phyloP scores from a whole-genome alignment of 1,140 invertebrate genomes.

The Ips nitidus region DNA sequence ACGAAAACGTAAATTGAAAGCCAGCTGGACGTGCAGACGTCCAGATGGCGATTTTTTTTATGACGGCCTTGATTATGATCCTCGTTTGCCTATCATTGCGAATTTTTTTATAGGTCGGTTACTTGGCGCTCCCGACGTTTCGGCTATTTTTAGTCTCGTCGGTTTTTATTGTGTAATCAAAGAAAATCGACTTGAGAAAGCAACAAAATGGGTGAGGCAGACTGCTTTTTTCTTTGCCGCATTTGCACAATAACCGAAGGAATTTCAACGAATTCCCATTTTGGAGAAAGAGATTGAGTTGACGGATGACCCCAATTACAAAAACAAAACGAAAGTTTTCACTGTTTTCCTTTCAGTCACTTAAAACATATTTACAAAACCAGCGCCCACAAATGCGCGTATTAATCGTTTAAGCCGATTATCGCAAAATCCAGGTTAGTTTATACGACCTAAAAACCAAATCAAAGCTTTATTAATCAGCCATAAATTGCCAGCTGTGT shows the following conservation, averaged over 20 bases:
- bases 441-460: slow-evolving; percentile 11
- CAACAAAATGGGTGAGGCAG: too few relatives aligned
- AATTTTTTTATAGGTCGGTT: slow-evolving; percentile 16
- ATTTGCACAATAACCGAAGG: too few relatives aligned
- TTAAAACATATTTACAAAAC: too few relatives aligned
- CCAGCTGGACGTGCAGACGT: slow-evolving; percentile 8
- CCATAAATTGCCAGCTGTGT: slow-evolving; percentile 13
- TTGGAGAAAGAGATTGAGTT: too few relatives aligned
- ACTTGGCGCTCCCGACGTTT: not conserved
- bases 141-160: slow-evolving; percentile 3
- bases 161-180: too few relatives aligned
- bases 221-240: too few relatives aligned
- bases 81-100: slow-evolving; percentile 1
- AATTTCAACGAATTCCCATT: too few relatives aligned
- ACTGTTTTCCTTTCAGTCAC: too few relatives aligned
- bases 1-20: slow-evolving; percentile 7
- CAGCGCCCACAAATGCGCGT: too few relatives aligned
- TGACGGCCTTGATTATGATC: slow-evolving; percentile 10
- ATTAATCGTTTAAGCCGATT: not conserved
- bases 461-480: slow-evolving; percentile 6
- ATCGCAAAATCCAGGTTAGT: slow-evolving; percentile 13
- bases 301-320: too few relatives aligned
- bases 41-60: slow-evolving; percentile 7
- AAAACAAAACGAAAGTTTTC: too few relatives aligned
- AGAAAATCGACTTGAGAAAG: too few relatives aligned